Evolutionary conservation across 2,113 vertebrate genomes (phyloP).

Genomic region (Epinephelus moara): DNA sequence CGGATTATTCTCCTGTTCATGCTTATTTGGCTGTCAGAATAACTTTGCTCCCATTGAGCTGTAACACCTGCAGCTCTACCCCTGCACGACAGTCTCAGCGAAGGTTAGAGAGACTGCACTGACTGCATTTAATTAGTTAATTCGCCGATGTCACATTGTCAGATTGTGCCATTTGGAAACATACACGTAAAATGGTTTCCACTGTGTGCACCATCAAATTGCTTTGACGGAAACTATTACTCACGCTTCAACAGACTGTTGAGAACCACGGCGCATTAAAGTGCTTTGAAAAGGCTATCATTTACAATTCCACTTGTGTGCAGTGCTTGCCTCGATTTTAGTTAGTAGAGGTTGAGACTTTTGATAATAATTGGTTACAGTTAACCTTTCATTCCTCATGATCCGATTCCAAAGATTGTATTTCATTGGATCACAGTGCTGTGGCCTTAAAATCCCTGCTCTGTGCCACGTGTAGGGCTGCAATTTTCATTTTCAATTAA

Average conservation of each 20-base stretch:
- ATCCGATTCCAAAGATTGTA: background rate
- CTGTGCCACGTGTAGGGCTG: background rate
- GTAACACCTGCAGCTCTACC: background rate
- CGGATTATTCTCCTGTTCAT: background rate
- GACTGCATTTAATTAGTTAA: background rate
- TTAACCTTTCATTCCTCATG: background rate
- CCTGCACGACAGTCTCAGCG: no score
- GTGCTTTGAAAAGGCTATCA: constrained; percentile 13
- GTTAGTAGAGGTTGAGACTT: constrained; percentile 4
- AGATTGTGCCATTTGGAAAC: constrained; percentile 40
- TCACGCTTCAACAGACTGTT: constrained; percentile 19
- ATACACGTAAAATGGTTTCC: constrained; percentile 3
- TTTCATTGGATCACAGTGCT: background rate
- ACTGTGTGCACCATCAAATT: constrained; percentile 11
- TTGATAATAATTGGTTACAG: background rate
- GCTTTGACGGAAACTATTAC: constrained; percentile 31
- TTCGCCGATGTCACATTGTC: constrained; percentile 1
- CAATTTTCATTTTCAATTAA: background rate
- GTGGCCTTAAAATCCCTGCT: background rate
- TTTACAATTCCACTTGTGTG: constrained; percentile 20
- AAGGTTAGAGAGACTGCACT: constrained; percentile 1
- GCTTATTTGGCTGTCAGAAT: background rate
- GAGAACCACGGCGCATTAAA: constrained; percentile 7
- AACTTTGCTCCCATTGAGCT: background rate
- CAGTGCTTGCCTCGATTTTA: background rate